A percentile compares a stretch with the other conserved stretches of the same genome.
Evolutionary conservation across 2,113 vertebrate genomes (phyloP).

Genomic region (Grus americana): DNA sequence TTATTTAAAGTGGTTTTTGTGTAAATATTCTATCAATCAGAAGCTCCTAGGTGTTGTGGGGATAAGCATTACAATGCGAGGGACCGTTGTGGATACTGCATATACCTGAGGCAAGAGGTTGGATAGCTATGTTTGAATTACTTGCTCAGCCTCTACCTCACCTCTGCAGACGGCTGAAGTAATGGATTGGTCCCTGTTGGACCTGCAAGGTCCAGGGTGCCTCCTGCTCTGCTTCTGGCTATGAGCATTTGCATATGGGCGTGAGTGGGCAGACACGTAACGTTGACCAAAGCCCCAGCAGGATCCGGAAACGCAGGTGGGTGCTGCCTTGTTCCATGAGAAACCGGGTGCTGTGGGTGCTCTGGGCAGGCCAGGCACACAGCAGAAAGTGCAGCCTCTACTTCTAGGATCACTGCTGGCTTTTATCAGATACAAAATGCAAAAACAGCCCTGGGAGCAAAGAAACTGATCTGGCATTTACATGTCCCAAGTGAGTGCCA

Average conservation of each 20-base stretch:
- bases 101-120: background rate
- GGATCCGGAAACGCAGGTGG: background rate
- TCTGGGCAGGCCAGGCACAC: background rate
- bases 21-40: background rate
- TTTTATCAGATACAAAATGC: background rate
- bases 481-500: background rate
- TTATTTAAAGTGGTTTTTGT: background rate
- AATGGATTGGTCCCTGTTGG: background rate
- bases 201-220: background rate
- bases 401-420: background rate
- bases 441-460: background rate
- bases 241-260: fast-evolving
- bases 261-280: background rate
- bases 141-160: background rate
- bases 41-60: background rate
- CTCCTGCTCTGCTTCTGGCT: background rate
- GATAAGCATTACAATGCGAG: background rate
- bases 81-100: background rate
- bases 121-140: background rate
- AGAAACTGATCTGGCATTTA: background rate
- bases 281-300: background rate
- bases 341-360: background rate
- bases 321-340: background rate
- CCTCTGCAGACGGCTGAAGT: background rate
- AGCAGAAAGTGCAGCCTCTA: background rate